Evolutionary conservation across 2,797 vertebrate species (phyloP), one percentile per base, ranked within the genome.

Genomic region (Brachymystax lenok): DNA sequence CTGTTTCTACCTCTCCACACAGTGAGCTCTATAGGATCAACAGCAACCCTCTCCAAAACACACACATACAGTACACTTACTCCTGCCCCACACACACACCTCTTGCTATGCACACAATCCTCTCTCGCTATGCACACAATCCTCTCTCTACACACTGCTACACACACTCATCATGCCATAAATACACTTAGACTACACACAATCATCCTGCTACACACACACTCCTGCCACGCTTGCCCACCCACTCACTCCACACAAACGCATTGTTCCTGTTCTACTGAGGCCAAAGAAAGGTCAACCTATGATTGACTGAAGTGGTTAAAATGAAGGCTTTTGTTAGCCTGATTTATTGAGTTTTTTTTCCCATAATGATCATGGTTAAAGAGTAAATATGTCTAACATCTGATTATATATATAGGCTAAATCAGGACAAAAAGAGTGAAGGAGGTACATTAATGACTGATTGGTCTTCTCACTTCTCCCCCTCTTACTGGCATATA

Each of bases 1-100:
- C 75, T 67, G 78, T 78, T 84, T 66, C 79, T 56, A 27, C 28
- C 56, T 40, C n/a, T 63, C 56, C 10, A n/a, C 56, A 12, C 24
- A 28, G 66, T 69, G 3, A 69, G 50, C 51, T 74, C 52, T 52
- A 61, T 70, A 46, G n/a, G 33, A 63, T 51, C n/a, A 64, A 73
- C 56, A 46, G 40, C 40, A 21, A n/a, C 12, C 28, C 59, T 12
- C 7, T 3, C 21, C n/a, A 63, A 24, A 63, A 63, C 59, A 63
- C 21, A 63, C 59, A 46, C 40, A 13, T 46, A 46, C 40, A 46
- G 40, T 46, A 46, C 40, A 12, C 40, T 46, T 46, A 46, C 10
- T 46, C 40, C 40, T 46, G 40, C 12, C 40, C 6, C 61, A 72
- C 71, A 27, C 19, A 40, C 52, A 69, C 2, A 82, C 68, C 24